Base-by-base conservation (phyloP, 92 coral and sea anemone species). In the Heteractis magnifica region DNA sequence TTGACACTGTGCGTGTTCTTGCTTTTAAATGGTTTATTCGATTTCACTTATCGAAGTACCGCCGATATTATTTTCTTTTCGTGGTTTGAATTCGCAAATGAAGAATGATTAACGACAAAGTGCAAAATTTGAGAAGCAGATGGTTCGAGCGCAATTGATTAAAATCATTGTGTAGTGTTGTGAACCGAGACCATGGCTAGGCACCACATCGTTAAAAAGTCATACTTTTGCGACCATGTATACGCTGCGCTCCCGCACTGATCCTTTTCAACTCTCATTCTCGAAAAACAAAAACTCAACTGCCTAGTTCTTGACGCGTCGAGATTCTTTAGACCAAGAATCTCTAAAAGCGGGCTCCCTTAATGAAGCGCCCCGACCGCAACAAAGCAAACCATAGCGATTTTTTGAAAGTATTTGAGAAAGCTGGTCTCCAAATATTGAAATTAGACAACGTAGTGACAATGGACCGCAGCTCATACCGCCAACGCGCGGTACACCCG, bases 391-490 rank as follows among this genome's bases (percentile, higher is more conserved):
- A 93, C 92, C 92, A 82, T 82, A 89, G 80, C 76, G 87, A 93
- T 86, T 89, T 87, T 91, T 89, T 89, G 92, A 89, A 89, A 88
- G 85, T 89, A 91, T 91, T 93, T 93, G 94, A 87, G 76, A 91
- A 90, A 88, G 94, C 93, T 89, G 89, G 89, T 89, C 87, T 75
- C 73, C 88, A 93, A 91, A 89, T 93, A 93, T 90, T 90, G 94
- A 89, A 90, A 88, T 71, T 88, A 72, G 90, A 71, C 87, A 90
- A 87, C 87, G n/a, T 81, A 78, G 78, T 85, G 83, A 84, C 83
- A 87, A 86, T 44, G 77, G 79, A 85, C 97, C 93, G 86, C 98
- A 93, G 82, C 86, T 81, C 79, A 82, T 79, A 84, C 79, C 78
- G 75, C 83, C 82, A 84, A 86, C 84, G 87, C 87, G 89, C 82